phyloP scores from a whole-genome alignment of 2,888 invertebrate genomes.

The Lepetodrilus schrolli region DNA sequence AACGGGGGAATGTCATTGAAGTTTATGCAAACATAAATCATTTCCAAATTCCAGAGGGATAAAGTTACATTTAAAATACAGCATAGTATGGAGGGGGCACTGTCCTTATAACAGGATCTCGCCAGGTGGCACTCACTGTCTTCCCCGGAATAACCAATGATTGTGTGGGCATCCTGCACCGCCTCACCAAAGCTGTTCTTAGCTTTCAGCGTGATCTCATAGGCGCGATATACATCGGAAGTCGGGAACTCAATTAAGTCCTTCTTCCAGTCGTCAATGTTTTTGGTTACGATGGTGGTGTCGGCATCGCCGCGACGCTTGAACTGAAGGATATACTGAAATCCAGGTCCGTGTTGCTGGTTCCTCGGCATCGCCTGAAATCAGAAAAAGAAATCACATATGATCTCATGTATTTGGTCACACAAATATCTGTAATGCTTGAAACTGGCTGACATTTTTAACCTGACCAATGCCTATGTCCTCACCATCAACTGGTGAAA shows the following conservation, averaged over 20 bases:
- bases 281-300: slow-evolving; percentile 76
- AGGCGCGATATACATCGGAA: slow-evolving; percentile 85
- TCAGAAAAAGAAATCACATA: background rate
- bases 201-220: slow-evolving; percentile 91
- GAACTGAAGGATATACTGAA: slow-evolving; percentile 92
- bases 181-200: slow-evolving; percentile 92
- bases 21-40: too few species aligned
- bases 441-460: too few species aligned
- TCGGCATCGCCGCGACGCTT: slow-evolving; percentile 83
- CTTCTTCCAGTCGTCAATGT: slow-evolving; percentile 81
- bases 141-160: slow-evolving; percentile 94
- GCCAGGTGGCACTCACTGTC: slow-evolving; percentile 69
- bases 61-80: too few species aligned
- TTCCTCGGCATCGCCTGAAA: slow-evolving; percentile 92
- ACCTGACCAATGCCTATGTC: too few species aligned
- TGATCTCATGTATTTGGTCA: too few species aligned
- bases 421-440: too few species aligned
- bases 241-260: slow-evolving; percentile 39
- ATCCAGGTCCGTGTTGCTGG: slow-evolving; percentile 95
- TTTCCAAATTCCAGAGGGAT: too few species aligned
- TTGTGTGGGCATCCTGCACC: slow-evolving; percentile 85
- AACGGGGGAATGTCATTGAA: too few species aligned
- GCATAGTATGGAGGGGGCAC: too few species aligned
- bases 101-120: too few species aligned
- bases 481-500: too few species aligned